Conservation (phyloP, 2,888 invertebrate species). For the Pachycephus smyrnensis region DNA sequence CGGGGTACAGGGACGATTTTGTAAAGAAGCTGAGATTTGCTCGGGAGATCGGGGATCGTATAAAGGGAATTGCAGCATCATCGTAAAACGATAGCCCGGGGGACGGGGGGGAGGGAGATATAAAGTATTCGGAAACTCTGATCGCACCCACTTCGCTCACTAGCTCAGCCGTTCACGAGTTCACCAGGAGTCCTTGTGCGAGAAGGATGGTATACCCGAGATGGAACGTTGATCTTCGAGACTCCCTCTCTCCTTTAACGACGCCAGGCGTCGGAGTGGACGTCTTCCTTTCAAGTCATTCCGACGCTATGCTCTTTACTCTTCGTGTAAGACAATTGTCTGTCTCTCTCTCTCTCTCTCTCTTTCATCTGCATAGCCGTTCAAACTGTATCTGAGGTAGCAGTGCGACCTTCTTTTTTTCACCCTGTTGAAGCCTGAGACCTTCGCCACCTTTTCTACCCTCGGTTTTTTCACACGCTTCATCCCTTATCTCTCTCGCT, state of each 20-base stretch:
- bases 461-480: constrained; percentile 52
- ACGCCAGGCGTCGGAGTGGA: background rate
- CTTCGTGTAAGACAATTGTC: too few species aligned
- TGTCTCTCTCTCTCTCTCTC: too few species aligned
- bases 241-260: constrained; percentile 5
- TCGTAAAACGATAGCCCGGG: constrained; percentile 51
- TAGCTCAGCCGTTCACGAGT: constrained; percentile 28
- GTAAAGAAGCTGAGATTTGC: constrained; percentile 59
- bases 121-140: constrained; percentile 46
- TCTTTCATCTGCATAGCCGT: too few species aligned
- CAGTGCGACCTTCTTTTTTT: background rate
- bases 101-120: constrained; percentile 20
- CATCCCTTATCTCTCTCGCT: constrained; percentile 21
- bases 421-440: background rate
- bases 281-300: too few species aligned
- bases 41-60: constrained; percentile 37
- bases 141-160: constrained; percentile 49
- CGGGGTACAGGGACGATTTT: constrained; percentile 10
- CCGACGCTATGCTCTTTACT: too few species aligned
- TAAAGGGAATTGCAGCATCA: constrained; percentile 61
- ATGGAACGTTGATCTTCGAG: background rate
- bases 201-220: constrained; percentile 14
- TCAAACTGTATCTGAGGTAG: too few species aligned
- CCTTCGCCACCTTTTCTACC: constrained; percentile 41
- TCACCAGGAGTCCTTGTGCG: constrained; percentile 20